Evolutionary conservation across 1,140 invertebrate species (phyloP), one percentile per base, ranked within the genome.

Genomic region (Euura lappo): DNA sequence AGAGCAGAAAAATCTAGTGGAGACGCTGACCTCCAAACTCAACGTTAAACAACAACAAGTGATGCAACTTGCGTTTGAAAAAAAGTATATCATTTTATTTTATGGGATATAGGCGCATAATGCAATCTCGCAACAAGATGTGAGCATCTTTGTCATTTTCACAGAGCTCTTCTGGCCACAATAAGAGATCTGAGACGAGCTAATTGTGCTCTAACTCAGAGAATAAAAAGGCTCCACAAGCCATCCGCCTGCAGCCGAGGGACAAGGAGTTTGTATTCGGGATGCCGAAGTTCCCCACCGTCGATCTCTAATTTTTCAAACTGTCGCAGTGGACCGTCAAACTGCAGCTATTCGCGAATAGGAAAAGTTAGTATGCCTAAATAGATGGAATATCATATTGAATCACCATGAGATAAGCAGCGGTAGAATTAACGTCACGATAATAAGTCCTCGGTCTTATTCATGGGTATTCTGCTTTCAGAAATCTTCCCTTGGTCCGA

Each of bases 41-140:
- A 78, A 80, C 46, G 77, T 74, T 42, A 84, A 84, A 42, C 81
- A 86, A 60, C 77, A 82, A 11, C 75, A 81, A 71, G 51, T 85
- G 46, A 60, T 76, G 44, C 65, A 77, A 45, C 68, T 82, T 28
- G 72, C 71, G 45, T 78, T 74, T 13, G 82, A 86, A 44, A 86
- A 85, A 72, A 84, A 81, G 85, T 84, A 75, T 77, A 13, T 8
- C 8, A 68, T 68, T 68, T 13, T 70, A 68, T 68, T 68, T 13
- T 70, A 66, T 70, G 44, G 44, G 28, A 43, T 43, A 45, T 43
- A 65, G 71, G 28, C 28, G 28, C 28, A 28, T 0, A 28, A 28
- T 28, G 28, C 28, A 28, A 28, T 28, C 28, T 28, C 28, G 28
- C 28, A 28, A 28, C 28, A 28, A 28, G 28, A 28, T 28, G 28